Evolutionary conservation across 1,140 invertebrate species (phyloP), one percentile per base, ranked within the genome.

Genomic region (Drosophila jambulina): DNA sequence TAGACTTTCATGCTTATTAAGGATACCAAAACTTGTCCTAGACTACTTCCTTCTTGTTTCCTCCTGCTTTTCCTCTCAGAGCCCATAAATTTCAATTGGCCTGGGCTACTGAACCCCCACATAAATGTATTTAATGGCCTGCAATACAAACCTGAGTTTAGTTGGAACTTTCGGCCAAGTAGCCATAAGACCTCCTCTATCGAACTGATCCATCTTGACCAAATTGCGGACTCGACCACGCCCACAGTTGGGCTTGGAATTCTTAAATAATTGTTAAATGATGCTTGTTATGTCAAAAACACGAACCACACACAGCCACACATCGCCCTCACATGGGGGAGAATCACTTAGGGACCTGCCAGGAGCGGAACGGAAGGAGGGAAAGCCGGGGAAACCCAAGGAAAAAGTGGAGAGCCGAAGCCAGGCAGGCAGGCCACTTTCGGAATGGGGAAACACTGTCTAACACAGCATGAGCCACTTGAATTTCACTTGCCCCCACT

Each of bases 201-300:
- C 57, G 64, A 81, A 61, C 51, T 63, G 61, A 74, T 29, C 61
- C 75, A 71, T 64, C 80, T 78, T 88, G 67, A 76, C 69, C 75
- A 62, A 86, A 78, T 70, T 75, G 58, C 75, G 48, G 46, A 75
- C 42, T 65, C 27, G 45, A 21, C 45, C 45, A 49, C 67, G 69
- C 65, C 76, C 81, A 63, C 76, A 67, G 65, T 45, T 62, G 48
- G 53, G 29, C 25, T 54, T 36, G 49, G 80, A 78, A 81, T 84
- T 90, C 84, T 90, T 90, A 88, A 88, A 90, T 88, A 88, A 88
- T 88, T 88, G 85, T 88, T 88, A 85, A 88, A 88, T 88, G 85
- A 85, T 90, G 85, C 85, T 88, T 88, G 85, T 88, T 88, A 90
- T 82, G 85, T 90, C 85, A 88, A 81, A 90, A 88, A 74, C 85